Evolutionary conservation across 2,888 invertebrate species (phyloP), one percentile per base, ranked within the genome.

Genomic region (Cryptus viduatorius): DNA sequence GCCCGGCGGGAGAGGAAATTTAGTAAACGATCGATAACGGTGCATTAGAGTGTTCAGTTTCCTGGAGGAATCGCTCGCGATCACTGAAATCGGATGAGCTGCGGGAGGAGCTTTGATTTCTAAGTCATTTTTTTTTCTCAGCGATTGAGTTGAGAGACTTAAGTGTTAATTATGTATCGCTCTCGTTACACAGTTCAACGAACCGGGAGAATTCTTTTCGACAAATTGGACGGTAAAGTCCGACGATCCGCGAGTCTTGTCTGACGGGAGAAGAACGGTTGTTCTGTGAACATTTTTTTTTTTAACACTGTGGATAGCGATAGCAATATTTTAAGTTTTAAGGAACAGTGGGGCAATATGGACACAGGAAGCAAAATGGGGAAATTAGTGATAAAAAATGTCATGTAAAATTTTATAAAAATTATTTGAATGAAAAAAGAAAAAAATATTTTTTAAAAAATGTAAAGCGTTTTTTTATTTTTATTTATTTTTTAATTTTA

Each of bases 151-250:
- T 24, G 24, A 24, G 24, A 24, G 24, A 24, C 0, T 1, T 24
- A 24, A 24, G 24, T 24, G 44, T 44, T 14, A 71, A 53, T 46
- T 65, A 24, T 53, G 29, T 67, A 42, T 67, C 44, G 31, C 24
- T 81, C 24, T 81, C 76, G 81, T 76, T 82, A 81, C 69, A 76
- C 50, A 69, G 65, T 82, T 71, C 76, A 71, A 64, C 42, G 61
- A 46, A 69, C 50, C 76, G 50, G 68, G 61, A 81, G 48, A 68
- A 75, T 68, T 64, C 24, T 59, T n/a, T 73, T 37, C n/a, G 42
- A 77, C 69, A 86, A 88, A 87, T 90, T 90, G 90, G 89, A 90
- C 87, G 24, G 24, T 24, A 71, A 88, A 88, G 86, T 89, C 89
- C 89, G 89, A 87, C 86, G 79, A 83, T 82, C 76, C 79, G 68